Conservation (phyloP, 2,797 vertebrate genomes). For the Ctenopoma multispine region DNA sequence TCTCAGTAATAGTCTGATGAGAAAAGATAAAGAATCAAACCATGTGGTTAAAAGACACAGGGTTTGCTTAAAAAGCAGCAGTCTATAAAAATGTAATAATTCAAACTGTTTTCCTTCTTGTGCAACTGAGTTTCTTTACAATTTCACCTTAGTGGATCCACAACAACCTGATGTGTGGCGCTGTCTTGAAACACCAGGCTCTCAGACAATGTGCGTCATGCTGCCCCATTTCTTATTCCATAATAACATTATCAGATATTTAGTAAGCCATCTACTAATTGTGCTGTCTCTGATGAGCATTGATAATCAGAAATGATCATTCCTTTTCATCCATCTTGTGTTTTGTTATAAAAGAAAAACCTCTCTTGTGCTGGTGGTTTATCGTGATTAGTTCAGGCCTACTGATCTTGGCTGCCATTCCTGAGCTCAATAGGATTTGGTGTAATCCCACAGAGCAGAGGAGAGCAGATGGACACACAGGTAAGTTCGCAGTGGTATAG, state of each 20-base stretch:
- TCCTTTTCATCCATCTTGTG: conserved; percentile 39
- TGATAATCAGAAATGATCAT: conserved; percentile 42
- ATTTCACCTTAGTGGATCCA: conserved; percentile 29
- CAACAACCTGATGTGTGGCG: background rate
- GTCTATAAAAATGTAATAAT: too few species aligned
- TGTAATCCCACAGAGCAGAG: conserved; percentile 82
- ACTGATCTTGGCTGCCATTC: conserved; percentile 73
- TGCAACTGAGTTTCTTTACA: background rate
- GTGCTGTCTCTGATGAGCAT: conserved; percentile 23
- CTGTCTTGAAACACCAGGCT: conserved; percentile 23
- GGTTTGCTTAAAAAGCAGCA: too few species aligned
- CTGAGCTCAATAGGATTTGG: conserved; percentile 83
- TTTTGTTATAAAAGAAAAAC: conserved; percentile 54
- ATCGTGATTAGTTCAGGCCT: conserved; percentile 72
- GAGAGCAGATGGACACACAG: conserved; percentile 80
- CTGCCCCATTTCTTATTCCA: conserved; percentile 4
- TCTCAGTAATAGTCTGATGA: too few species aligned
- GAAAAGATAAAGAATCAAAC: too few species aligned
- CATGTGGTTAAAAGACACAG: too few species aligned
- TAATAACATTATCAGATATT: conserved; percentile 13
- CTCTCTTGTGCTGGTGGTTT: conserved; percentile 54
- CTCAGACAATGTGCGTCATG: background rate
- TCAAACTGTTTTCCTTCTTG: too few species aligned
- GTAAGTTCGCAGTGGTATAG: conserved; percentile 76
- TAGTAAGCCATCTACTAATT: conserved; percentile 29